A percentile compares a stretch with the other conserved stretches of the same genome.
Conservation (phyloP, 1,140 invertebrate genomes). For the Caenorhabditis elegans region WBcel235 BX284605.5:7573001-7573500, state of each 20-base stretch:
- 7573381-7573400: conserved; percentile 66
- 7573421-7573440: conserved; percentile 87
- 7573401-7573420: conserved; percentile 72
- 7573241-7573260: conserved; percentile 31
- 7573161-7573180: conserved; percentile 26
- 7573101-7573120: too few species aligned
- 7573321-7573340: conserved; percentile 33
- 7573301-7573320: conserved; percentile 21
- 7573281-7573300: conserved; percentile 22
- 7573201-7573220: conserved; percentile 11
- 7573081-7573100: too few species aligned
- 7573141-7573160: too few species aligned
- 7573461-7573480: conserved; percentile 80
- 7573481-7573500: conserved; percentile 43
- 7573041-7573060: too few species aligned
- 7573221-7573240: background rate
- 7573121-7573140: too few species aligned
- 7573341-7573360: conserved; percentile 71
- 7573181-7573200: conserved; percentile 29
- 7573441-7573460: conserved; percentile 96
- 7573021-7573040: too few species aligned
- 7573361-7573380: conserved; percentile 69
- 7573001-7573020: too few species aligned
- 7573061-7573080: too few species aligned
- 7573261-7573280: background rate